Evolutionary conservation across 2,888 invertebrate genomes (phyloP).

Genomic region (Anticlea derivata): DNA sequence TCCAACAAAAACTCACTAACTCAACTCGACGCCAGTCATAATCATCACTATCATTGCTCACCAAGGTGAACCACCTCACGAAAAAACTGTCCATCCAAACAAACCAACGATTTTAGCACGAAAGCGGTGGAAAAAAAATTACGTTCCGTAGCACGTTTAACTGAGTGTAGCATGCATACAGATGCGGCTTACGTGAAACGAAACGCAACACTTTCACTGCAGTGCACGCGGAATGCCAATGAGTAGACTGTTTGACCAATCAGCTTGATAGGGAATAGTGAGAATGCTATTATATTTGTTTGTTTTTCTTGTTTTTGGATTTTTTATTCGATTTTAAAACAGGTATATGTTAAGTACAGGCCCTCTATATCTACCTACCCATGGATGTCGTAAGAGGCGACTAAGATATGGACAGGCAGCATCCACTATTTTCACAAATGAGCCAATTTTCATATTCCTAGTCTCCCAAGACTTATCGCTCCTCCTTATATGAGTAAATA

Average conservation of each 20-base stretch:
- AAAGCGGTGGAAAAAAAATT: conserved; percentile 26
- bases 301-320: too few species aligned
- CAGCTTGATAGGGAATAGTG: background rate
- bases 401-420: too few species aligned
- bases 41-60: background rate
- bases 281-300: too few species aligned
- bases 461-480: too few species aligned
- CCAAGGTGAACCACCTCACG: background rate
- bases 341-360: too few species aligned
- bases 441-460: too few species aligned
- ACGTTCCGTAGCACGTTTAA: conserved; percentile 29
- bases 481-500: too few species aligned
- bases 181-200: conserved; percentile 37
- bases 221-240: conserved; percentile 28
- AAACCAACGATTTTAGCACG: conserved; percentile 21
- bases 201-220: conserved; percentile 40
- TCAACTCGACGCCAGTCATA: too few species aligned
- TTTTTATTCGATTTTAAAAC: background rate
- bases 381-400: too few species aligned
- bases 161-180: conserved; percentile 28
- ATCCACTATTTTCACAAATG: too few species aligned
- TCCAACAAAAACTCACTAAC: too few species aligned
- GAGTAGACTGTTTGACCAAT: background rate
- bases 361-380: too few species aligned
- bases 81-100: background rate